phyloP scores from a whole-genome alignment of 2,888 invertebrate species.

The Marasmarcha lunaedactyla region DNA sequence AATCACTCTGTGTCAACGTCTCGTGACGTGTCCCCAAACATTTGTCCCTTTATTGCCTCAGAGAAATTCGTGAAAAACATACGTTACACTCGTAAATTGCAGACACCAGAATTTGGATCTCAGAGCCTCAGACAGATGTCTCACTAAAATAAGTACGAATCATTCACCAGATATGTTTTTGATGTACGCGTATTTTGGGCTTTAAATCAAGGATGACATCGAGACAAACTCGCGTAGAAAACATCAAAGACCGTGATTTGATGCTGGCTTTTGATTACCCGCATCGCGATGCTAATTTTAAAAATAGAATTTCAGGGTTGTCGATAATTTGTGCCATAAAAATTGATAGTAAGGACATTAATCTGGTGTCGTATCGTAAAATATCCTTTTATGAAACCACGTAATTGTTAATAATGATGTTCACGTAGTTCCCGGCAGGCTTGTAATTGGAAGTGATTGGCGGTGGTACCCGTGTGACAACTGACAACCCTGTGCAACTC shows the following conservation, averaged over 20 bases:
- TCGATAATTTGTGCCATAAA: neutral
- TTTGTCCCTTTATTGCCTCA: constrained; percentile 39
- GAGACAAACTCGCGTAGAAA: constrained; percentile 38
- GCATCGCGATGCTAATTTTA: constrained; percentile 4
- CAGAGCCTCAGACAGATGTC: constrained; percentile 1
- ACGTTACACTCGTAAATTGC: constrained; percentile 30
- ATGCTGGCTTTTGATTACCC: constrained; percentile 55
- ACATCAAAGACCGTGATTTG: constrained; percentile 55
- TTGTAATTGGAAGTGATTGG: neutral
- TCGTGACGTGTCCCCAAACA: constrained; percentile 30
- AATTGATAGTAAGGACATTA: neutral
- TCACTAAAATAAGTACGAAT: too few species aligned
- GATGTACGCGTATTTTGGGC: neutral
- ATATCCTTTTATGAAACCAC: constrained; percentile 15
- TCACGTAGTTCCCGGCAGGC: neutral
- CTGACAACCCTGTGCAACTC: neutral
- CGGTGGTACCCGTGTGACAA: neutral
- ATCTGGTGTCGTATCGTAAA: neutral
- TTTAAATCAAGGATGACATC: constrained; percentile 21
- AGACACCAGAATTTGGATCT: constrained; percentile 9
- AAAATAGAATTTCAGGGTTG: too few species aligned
- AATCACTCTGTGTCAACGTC: constrained; percentile 45
- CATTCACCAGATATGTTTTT: neutral
- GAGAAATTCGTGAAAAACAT: constrained; percentile 28
- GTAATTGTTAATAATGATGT: constrained; percentile 8